Conservation (phyloP, 2,797 vertebrate genomes). For the Enteromius viviparus region DNA sequence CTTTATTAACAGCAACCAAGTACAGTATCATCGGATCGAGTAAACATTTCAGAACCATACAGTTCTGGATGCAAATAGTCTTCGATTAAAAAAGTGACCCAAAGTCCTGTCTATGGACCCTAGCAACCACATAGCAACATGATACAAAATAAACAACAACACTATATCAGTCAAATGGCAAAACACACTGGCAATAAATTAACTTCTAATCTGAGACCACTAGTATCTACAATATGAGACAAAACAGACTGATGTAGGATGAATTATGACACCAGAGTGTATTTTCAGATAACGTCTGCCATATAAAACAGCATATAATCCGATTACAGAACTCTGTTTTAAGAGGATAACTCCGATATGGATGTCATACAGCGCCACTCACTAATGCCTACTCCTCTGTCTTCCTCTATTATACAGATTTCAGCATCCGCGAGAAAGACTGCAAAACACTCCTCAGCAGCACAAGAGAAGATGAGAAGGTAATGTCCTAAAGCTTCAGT, state of each 20-base stretch:
- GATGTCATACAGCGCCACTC: slow-evolving; percentile 50
- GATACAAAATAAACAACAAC: background rate
- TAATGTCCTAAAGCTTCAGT: background rate
- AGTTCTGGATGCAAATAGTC: background rate
- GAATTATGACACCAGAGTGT: background rate
- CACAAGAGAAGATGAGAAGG: background rate
- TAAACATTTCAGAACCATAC: background rate
- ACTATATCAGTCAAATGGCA: background rate
- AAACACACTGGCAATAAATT: background rate
- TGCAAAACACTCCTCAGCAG: background rate
- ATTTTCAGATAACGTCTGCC: background rate
- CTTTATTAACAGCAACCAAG: background rate
- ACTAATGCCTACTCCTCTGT: slow-evolving; percentile 12
- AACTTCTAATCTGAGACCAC: background rate
- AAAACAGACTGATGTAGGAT: background rate
- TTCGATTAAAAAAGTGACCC: background rate
- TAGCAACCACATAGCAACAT: background rate
- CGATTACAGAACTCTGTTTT: slow-evolving; percentile 67
- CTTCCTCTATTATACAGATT: background rate
- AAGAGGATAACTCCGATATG: slow-evolving; percentile 56
- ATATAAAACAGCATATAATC: slow-evolving; percentile 68
- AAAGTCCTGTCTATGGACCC: background rate
- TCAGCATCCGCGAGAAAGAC: background rate
- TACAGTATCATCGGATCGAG: background rate
- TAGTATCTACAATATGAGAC: background rate